phyloP scores from a whole-genome alignment of 2,113 vertebrate genomes.

The Gila orcuttii region DNA sequence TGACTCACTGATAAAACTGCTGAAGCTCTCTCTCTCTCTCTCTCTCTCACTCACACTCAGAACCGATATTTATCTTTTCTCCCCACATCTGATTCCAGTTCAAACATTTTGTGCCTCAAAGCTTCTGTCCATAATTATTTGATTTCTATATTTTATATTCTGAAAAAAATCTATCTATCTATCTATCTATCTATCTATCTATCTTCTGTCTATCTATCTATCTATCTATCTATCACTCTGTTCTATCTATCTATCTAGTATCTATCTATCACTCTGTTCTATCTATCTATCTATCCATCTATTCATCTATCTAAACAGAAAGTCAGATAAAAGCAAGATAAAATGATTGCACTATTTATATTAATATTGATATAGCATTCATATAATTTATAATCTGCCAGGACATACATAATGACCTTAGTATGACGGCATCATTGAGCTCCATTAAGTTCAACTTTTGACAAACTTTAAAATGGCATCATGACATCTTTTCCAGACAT shows the following conservation, averaged over 20 bases:
- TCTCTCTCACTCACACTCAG: neutral
- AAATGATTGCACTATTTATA: neutral
- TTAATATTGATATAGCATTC: neutral
- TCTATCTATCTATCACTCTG: neutral
- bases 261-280: too few species aligned
- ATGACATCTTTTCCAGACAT: neutral
- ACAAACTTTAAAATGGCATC: neutral
- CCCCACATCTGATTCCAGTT: conserved; percentile 4
- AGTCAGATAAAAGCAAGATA: neutral
- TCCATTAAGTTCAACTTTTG: neutral
- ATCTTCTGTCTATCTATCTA: neutral
- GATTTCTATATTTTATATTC: neutral
- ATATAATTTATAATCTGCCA: neutral
- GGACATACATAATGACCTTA: neutral
- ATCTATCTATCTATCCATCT: too few species aligned
- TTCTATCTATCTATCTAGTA: neutral
- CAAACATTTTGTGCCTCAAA: neutral
- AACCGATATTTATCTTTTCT: neutral
- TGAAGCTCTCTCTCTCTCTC: neutral
- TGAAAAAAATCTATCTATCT: neutral
- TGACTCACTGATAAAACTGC: conserved; percentile 79
- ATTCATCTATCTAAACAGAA: too few species aligned
- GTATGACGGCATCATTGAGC: neutral
- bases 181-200: neutral
- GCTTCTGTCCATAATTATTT: neutral